phyloP scores from a whole-genome alignment of 2,888 invertebrate genomes.

The Deroplatys truncata region DNA sequence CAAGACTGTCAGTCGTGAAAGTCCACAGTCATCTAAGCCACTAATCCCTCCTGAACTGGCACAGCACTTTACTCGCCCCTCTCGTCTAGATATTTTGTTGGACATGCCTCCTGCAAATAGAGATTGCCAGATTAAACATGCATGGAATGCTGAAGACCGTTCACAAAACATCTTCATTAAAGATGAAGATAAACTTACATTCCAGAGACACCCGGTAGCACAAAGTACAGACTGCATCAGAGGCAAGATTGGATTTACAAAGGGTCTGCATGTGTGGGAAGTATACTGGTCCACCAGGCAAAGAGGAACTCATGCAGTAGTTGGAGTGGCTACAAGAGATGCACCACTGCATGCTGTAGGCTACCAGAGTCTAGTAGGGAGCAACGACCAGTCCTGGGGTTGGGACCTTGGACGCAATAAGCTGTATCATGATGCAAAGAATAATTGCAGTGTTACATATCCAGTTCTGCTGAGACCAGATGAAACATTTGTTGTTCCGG shows the following conservation, averaged over 20 bases:
- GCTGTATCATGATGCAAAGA: constrained; percentile 92
- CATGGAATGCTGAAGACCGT: constrained; percentile 96
- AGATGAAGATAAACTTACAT: constrained; percentile 96
- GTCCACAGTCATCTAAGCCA: constrained; percentile 80
- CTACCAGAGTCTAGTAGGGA: constrained; percentile 94
- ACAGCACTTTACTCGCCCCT: constrained; percentile 85
- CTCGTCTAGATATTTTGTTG: constrained; percentile 89
- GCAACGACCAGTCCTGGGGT: constrained; percentile 97
- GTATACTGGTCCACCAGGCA: constrained; percentile 96
- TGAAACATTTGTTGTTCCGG: constrained; percentile 93
- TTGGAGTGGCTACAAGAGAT: constrained; percentile 92
- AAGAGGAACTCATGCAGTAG: constrained; percentile 97
- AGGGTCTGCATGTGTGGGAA: constrained; percentile 98
- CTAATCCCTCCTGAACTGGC: constrained; percentile 86
- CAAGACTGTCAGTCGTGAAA: constrained; percentile 85
- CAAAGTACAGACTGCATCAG: constrained; percentile 99
- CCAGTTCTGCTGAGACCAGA: constrained; percentile 91
- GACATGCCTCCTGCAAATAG: constrained; percentile 93
- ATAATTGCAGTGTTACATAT: constrained; percentile 81
- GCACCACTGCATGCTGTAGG: constrained; percentile 96
- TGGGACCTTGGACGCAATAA: constrained; percentile 94
- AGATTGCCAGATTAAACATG: constrained; percentile 88
- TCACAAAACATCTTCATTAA: constrained; percentile 98
- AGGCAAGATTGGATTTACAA: constrained; percentile 88
- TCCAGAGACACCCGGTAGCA: constrained; percentile 95